Base-by-base conservation (phyloP, 2,113 vertebrate species). In the Barnardius zonarius region DNA sequence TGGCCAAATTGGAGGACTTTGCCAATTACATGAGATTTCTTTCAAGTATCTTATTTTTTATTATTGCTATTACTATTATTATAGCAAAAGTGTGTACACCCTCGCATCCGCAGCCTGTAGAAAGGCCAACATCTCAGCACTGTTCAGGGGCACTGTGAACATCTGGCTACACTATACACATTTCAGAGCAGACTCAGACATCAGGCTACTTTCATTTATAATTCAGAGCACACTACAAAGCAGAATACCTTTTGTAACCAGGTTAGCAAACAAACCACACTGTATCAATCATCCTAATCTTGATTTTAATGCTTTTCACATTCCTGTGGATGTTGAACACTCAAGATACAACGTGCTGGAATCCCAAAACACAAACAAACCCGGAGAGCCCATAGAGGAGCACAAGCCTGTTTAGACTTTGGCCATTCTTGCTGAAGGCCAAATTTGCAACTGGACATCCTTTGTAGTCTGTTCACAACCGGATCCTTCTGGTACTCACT, bases 291-390 rank as follows among this genome's bases (percentile, higher is more conserved):
- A 66, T 37, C 30, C 69, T 88, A 55, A 92, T 93, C 90, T 95
- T 88, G 77, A 88, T 86, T 95, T 93, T n/a, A 75, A 46, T 24
- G 69, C 88, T 84, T 85, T 66, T 84, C 66, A 30, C 93, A 92
- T 95, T 94, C 86, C 90, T 96, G 95, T 0, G 44, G 95, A 94
- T 1, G 1, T 2, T 1, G 44, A 95, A 75, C 82, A 81, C 88
- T 76, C 0, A 0, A 90, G 66, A 46, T 84, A 82, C 57, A 86
- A 62, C 0, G 1, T 52, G 52, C 48, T 82, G 81, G 88, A 89
- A 94, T 92, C 74, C 43, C 83, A 77, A 93, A 92, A 86, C 43
- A 88, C 87, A 90, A 93, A 84, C 62, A 75, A 62, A 82, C 63
- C 51, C 35, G 30, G 63, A 44, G 27, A 64, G 55, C 12, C 37